phyloP scores from a whole-genome alignment of 2,797 vertebrate genomes.

The Phataginus tricuspis region DNA sequence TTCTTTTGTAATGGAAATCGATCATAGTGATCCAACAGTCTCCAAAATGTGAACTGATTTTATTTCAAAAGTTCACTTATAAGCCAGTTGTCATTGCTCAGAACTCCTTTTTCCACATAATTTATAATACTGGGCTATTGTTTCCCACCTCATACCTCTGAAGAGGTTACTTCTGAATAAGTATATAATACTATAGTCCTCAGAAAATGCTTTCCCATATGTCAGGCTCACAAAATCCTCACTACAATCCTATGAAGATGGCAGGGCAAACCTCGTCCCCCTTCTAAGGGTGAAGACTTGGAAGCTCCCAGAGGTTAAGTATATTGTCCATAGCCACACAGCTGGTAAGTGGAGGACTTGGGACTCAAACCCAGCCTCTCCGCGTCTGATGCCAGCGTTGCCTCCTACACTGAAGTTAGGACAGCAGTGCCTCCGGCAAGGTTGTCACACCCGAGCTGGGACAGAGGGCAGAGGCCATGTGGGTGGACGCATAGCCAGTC shows the following conservation, averaged over 20 bases:
- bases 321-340: background rate
- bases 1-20: conserved; percentile 20
- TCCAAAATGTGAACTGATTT: conserved; percentile 44
- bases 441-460: background rate
- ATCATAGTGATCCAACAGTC: background rate
- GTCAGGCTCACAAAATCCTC: background rate
- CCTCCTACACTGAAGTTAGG: accelerated
- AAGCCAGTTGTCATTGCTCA: conserved; percentile 10
- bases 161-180: background rate
- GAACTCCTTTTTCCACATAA: conserved; percentile 33
- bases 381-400: background rate
- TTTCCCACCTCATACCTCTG: background rate
- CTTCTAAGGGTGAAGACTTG: background rate
- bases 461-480: background rate
- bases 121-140: background rate
- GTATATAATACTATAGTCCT: background rate
- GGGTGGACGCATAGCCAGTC: background rate
- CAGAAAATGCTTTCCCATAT: background rate
- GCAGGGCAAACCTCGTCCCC: background rate
- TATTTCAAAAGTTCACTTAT: conserved; percentile 43
- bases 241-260: background rate
- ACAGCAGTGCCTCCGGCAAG: background rate
- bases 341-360: background rate
- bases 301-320: background rate
- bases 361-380: background rate